Evolutionary conservation across 2,113 vertebrate genomes (phyloP), one percentile per base, ranked within the genome.

Genomic region (Colossoma macropomum): DNA sequence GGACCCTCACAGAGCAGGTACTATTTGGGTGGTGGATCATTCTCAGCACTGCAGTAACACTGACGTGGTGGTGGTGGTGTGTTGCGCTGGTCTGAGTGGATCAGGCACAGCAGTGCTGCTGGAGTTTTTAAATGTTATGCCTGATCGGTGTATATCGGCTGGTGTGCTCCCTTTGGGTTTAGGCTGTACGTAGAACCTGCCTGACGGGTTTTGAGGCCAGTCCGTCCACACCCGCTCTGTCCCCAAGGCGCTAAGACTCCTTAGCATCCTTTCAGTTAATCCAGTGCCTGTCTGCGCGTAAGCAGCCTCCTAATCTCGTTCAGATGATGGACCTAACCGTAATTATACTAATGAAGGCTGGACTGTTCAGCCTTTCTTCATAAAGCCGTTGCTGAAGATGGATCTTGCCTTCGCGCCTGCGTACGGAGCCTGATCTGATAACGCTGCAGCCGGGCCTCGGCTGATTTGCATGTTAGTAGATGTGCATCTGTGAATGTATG

Each of bases 121-220:
- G n/a, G n/a, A n/a, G n/a, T n/a, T n/a, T n/a, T n/a, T n/a, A n/a
- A n/a, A n/a, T n/a, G n/a, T n/a, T n/a, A n/a, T n/a, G n/a, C n/a
- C n/a, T n/a, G n/a, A n/a, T n/a, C n/a, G n/a, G n/a, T n/a, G n/a
- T n/a, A n/a, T n/a, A n/a, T n/a, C n/a, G n/a, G n/a, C n/a, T n/a
- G n/a, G n/a, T n/a, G 23, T 23, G 30, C 25, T 71, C 12, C 48
- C 25, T 50, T 45, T 13, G 72, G 75, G 60, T 32, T 71, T 13
- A 28, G 13, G 68, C 34, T 71, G 79, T 71, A 65, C 84, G 79
- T 83, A 78, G 68, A 87, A 91, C 89, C 79, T 63, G 91, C 87
- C 72, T 0, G 80, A 79, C 87, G 62, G 87, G 90, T 88, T 90
- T 80, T 70, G 16, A 16, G 9, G 54, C 17, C 65, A 75, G 2